These are phyloP conservation scores for Sebastes itinus DNA, from an alignment of 2,797 vertebrate species.

Conservation along the genomic window DNA sequence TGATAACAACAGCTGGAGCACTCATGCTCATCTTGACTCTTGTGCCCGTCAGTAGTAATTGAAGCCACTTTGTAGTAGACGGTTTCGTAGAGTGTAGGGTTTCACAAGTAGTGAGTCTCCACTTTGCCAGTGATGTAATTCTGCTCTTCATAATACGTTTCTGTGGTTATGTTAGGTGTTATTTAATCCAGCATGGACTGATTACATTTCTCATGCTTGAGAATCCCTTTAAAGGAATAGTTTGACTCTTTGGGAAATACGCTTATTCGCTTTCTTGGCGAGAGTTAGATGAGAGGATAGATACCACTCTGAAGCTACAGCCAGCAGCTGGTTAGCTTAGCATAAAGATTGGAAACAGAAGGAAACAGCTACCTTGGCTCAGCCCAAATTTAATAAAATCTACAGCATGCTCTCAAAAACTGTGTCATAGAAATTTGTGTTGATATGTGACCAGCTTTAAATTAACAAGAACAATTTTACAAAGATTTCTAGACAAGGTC, in stretches of 20 bases:
- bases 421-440: not conserved
- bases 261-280: not conserved
- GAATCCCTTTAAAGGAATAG: not conserved
- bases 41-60: conserved; percentile 31
- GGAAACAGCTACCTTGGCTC: not conserved
- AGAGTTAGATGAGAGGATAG: not conserved
- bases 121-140: not conserved
- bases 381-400: not conserved
- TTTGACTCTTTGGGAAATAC: not conserved
- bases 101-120: conserved; percentile 5
- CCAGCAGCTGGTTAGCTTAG: not conserved
- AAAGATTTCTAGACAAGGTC: not conserved
- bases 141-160: not conserved
- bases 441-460: not conserved
- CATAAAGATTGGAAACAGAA: not conserved
- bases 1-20: conserved; percentile 46
- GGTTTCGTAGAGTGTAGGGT: conserved; percentile 12
- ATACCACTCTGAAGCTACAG: not conserved
- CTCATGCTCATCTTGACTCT: not conserved
- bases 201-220: not conserved
- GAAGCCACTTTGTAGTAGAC: conserved; percentile 44
- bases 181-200: not conserved
- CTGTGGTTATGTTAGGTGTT: not conserved
- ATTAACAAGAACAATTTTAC: not conserved
- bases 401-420: not conserved